Percentiles rank a stretch among this genome's conserved stretches.
phyloP scores from a whole-genome alignment of 2,797 vertebrate species.

The Gadopsis bispinosus region DNA sequence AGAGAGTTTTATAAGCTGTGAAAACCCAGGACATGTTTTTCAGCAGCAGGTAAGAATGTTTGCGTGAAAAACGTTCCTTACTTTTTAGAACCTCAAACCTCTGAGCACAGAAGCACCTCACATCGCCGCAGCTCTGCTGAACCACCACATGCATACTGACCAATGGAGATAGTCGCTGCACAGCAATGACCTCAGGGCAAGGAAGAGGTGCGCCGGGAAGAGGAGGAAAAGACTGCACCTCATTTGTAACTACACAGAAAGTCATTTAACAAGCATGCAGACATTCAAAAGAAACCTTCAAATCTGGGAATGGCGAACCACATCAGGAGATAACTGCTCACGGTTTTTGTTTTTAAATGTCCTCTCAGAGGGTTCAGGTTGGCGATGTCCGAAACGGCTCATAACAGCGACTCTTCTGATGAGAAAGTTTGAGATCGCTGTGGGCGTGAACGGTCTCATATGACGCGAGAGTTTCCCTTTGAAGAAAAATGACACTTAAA shows the following conservation, averaged over 20 bases:
- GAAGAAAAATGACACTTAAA: background rate
- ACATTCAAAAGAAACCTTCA: background rate
- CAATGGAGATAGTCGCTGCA: background rate
- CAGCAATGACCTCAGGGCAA: background rate
- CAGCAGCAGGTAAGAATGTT: background rate
- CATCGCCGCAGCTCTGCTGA: background rate
- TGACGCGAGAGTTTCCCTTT: background rate
- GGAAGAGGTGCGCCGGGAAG: too few relatives aligned
- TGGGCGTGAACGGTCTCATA: slow-evolving; percentile 1
- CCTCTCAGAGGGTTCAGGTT: background rate
- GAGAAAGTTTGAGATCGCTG: slow-evolving; percentile 8
- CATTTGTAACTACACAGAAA: background rate
- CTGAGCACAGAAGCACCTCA: background rate
- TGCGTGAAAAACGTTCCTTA: background rate
- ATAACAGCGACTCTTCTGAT: slow-evolving; percentile 12
- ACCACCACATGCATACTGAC: background rate
- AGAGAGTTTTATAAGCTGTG: background rate
- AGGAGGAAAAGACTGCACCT: background rate
- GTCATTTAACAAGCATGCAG: background rate
- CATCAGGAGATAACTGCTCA: background rate
- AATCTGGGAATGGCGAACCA: background rate
- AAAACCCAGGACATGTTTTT: background rate
- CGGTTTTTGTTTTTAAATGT: background rate
- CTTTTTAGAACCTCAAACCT: background rate
- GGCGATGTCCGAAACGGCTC: slow-evolving; percentile 12